Conservation (phyloP, 2,113 vertebrate species). For the Pseudolaguvia tuberculata region DNA sequence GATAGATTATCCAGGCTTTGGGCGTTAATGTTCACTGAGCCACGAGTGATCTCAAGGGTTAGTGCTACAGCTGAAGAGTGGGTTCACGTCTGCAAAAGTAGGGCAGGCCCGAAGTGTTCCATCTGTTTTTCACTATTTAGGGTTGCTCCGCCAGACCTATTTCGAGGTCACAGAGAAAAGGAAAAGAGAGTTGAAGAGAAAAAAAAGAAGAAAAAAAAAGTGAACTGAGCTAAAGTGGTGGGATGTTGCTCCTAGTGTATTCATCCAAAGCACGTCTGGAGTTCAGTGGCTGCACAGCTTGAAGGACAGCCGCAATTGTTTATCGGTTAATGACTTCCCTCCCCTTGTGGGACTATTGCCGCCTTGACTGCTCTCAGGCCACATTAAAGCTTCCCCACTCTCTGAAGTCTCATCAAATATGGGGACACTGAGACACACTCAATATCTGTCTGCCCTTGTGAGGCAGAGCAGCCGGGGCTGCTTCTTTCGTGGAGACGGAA, state of each 20-base stretch:
- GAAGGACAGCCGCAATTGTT: constrained; percentile 54
- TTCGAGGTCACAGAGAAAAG: constrained; percentile 39
- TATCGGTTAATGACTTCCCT: constrained; percentile 53
- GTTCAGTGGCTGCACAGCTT: constrained; percentile 47
- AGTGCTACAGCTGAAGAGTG: constrained; percentile 41
- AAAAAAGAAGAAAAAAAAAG: neutral
- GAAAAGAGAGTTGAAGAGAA: constrained; percentile 11
- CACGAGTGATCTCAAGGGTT: constrained; percentile 46
- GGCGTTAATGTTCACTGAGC: constrained; percentile 48
- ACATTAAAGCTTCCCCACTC: constrained; percentile 49
- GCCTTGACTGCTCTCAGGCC: constrained; percentile 48
- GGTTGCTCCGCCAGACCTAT: constrained; percentile 39
- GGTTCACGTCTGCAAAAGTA: constrained; percentile 44
- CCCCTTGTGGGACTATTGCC: constrained; percentile 39
- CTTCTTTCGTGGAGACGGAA: constrained; percentile 3
- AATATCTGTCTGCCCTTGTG: constrained; percentile 43
- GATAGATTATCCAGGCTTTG: constrained; percentile 47
- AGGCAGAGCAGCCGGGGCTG: constrained; percentile 7
- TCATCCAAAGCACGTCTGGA: constrained; percentile 42
- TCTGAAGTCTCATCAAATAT: constrained; percentile 48
- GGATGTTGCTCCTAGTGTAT: constrained; percentile 45
- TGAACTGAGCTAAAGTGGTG: constrained; percentile 10
- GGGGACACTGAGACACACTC: constrained; percentile 21
- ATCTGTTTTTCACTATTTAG: constrained; percentile 38
- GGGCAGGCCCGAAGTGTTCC: constrained; percentile 41